Base-by-base conservation (phyloP, 2,888 invertebrate genomes). In the Pachymerium ferrugineum region DNA sequence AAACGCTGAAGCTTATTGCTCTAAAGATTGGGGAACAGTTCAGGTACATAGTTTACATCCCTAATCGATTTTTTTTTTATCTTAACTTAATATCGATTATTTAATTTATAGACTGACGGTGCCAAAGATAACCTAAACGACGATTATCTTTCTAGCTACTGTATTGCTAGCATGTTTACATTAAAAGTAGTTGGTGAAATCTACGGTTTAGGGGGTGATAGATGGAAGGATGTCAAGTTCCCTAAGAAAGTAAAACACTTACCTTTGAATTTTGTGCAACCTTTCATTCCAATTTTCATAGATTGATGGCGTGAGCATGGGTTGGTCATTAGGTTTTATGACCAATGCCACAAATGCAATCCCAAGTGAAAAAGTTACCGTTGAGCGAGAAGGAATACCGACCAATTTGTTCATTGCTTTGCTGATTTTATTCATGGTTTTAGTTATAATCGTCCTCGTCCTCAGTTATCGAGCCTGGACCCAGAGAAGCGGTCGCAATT, bases 241-340 rank as follows among this genome's bases (percentile, higher is more conserved):
- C 6, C 19, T 22, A 47, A 47, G 16, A 47, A 47, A 47, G 47
- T 47, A 1, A 47, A 22, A 19, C 47, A 47, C 4, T 16, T n/a
- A 14, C 42, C 12, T 4, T 42, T 3, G 5, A 12, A 8, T 47
- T 4, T 8, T 8, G 6, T 33, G 6, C 12, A 8, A 33, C 12
- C 12, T 6, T 8, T 33, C 12, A 19, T 25, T 25, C 22, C 12
- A 12, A 19, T 33, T 31, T 70, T 70, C n/a, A 12, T 70, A 70
- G 70, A 16, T 70, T 16, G 16, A 70, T 16, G 70, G 33, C 0
- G 80, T 81, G 29, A 81, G 81, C 33, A 76, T 84, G 22, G 85
- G 85, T 1, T 85, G 85, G 85, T 78, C 84, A 0, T 76, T 85
- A 33, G 85, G 85, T 3, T 85, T 81, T 76, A 84, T 85, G 83